A percentile compares a stretch with the other conserved stretches of the same genome.
These are phyloP conservation scores for Villa cingulata DNA, from an alignment of 2,888 invertebrate genomes.

Conservation along the genomic window DNA sequence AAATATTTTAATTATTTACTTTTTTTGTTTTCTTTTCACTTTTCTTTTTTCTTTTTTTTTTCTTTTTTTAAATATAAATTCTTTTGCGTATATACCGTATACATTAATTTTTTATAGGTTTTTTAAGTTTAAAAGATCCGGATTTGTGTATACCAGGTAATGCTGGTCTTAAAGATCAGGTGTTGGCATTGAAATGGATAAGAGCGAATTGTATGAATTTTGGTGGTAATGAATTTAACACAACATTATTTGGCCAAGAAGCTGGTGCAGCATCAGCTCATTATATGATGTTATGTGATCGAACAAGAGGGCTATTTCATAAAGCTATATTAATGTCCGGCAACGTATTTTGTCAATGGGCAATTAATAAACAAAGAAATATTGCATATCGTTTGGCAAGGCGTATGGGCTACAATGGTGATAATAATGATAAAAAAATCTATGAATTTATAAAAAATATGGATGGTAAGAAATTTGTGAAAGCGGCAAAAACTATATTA, in stretches of 20 bases:
- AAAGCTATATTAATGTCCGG: no score
- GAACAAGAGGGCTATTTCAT: no score
- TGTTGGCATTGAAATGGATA: no score
- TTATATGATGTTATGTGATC: conserved; percentile 36
- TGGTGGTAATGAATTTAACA: conserved; percentile 40
- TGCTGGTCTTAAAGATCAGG: conserved; percentile 42
- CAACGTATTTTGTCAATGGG: conserved; percentile 27
- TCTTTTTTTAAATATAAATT: no score
- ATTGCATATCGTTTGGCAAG: conserved; percentile 30
- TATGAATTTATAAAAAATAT: conserved; percentile 30
- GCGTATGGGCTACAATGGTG: conserved; percentile 28
- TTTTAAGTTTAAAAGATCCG: conserved; percentile 36
- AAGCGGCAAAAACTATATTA: conserved; percentile 22
- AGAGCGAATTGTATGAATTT: conserved; percentile 38
- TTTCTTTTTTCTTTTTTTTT: no score
- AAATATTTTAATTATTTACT: no score
- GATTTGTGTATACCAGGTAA: conserved; percentile 39
- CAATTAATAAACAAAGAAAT: conserved; percentile 24
- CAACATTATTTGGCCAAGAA: conserved; percentile 41
- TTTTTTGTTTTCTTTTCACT: no score
- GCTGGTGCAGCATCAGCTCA: conserved; percentile 39
- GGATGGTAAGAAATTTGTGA: conserved; percentile 25
- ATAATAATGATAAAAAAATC: conserved; percentile 27
- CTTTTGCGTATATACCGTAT: no score
- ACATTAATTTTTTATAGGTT: conserved; percentile 28